A percentile compares a stretch with the other conserved stretches of the same genome.
phyloP scores from a whole-genome alignment of 1,140 invertebrate species.

The Cepaea nemoralis region DNA sequence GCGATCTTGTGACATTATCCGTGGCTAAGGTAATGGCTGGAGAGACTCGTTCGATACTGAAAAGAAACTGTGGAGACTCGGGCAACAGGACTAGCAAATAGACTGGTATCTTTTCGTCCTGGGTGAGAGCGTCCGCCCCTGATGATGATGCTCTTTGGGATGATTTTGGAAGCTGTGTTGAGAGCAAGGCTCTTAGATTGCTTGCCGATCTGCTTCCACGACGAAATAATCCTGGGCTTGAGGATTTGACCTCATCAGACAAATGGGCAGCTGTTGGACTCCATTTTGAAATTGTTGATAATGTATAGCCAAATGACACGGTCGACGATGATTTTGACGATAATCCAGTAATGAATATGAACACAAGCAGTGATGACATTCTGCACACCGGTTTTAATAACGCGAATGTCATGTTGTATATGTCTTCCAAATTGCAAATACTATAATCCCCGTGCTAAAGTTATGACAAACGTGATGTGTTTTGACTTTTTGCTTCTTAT shows the following conservation, averaged over 20 bases:
- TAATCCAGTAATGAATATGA: not conserved
- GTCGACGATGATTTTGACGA: not conserved
- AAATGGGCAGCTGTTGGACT: not conserved
- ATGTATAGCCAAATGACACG: not conserved
- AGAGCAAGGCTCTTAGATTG: not conserved
- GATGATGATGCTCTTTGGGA: not conserved
- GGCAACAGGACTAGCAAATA: conserved; percentile 53
- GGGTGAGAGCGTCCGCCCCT: not conserved
- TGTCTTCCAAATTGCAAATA: too few species aligned
- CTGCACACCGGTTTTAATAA: not conserved
- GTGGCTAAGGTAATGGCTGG: conserved; percentile 57
- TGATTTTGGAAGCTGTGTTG: not conserved
- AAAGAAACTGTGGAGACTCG: conserved; percentile 40
- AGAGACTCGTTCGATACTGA: conserved; percentile 51
- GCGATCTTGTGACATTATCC: conserved; percentile 46
- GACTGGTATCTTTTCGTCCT: conserved; percentile 12
- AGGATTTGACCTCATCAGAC: not conserved
- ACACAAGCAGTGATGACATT: not conserved
- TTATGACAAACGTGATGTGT: too few species aligned
- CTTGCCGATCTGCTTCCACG: not conserved
- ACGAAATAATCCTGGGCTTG: not conserved
- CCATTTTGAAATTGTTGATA: not conserved
- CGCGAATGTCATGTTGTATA: not conserved
- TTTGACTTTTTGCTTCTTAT: too few species aligned
- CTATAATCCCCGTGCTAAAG: too few species aligned